Percentiles rank a stretch among this genome's conserved stretches.
Evolutionary conservation across 2,113 vertebrate species (phyloP).

Genomic region (Ophthalmotilapia sp.): DNA sequence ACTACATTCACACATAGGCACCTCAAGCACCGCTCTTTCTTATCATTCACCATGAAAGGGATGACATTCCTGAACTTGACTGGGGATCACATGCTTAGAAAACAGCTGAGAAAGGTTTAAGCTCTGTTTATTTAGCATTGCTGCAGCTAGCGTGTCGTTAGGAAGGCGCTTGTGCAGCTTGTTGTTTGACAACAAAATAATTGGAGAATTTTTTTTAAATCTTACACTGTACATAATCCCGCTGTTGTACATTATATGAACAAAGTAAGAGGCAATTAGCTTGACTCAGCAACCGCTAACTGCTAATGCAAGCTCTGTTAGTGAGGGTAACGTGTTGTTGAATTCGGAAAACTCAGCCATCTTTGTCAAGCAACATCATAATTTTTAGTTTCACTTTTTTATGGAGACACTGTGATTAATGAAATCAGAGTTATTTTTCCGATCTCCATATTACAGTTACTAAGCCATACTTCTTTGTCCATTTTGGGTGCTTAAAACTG

Average conservation of each 20-base stretch:
- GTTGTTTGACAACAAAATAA: not conserved
- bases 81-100: not conserved
- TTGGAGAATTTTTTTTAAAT: rapidly evolving
- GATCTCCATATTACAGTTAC: not conserved
- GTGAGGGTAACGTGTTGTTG: not conserved
- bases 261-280: not conserved
- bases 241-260: rapidly evolving
- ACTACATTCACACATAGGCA: not conserved
- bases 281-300: not conserved
- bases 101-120: not conserved
- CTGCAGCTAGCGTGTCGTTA: rapidly evolving
- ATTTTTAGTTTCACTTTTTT: not conserved
- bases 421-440: not conserved
- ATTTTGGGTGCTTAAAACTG: not conserved
- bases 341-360: not conserved
- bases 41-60: not conserved
- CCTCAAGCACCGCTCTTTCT: not conserved
- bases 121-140: not conserved
- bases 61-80: not conserved
- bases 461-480: not conserved
- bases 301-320: not conserved
- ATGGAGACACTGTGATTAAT: not conserved
- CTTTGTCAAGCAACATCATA: not conserved
- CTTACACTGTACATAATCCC: not conserved
- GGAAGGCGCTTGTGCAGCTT: not conserved